Base-by-base conservation (phyloP, 2,888 invertebrate species). In the Apotomis turbidana region DNA sequence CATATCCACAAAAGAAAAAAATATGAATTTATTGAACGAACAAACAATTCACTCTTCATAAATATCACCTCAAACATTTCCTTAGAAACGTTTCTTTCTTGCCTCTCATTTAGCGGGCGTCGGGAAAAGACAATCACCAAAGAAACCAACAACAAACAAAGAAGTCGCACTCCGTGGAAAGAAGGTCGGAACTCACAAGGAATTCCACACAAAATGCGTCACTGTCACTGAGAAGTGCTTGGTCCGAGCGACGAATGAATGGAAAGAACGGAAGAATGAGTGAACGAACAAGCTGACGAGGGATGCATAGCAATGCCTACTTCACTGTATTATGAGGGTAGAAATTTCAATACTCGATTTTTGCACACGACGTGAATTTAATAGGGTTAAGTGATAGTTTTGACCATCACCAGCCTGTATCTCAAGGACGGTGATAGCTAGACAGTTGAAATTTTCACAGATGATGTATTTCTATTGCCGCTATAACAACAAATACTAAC, bases 61-160 rank as follows among this genome's bases (percentile, higher is more conserved):
- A 66, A 57, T 57, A 46, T 57, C 44, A 57, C 27, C 55, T 36
- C 8, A 68, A n/a, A 52, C 54, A 54, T 58, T 70, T 70, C 51
- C 44, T 51, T 27, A 70, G 49, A 49, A 68, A 51, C 57, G 52
- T 54, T 61, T 54, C 55, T 58, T 57, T 66, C 60, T 38, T 41
- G 52, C n/a, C 49, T 71, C 54, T 67, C 61, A 68, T 68, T 68
- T 67, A 38, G 66, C 66, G 15, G 60, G 62, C 71, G 71, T 61
- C 41, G 61, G 44, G 41, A 59, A 68, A 68, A 64, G 70, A 70
- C 71, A 57, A 71, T 68, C 68, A 62, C 52, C 63, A 68, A 68
- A 68, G 62, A 68, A 68, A 62, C 61, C 61, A 62, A 68, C 66
- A 66, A 63, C 71, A 72, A 72, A 64, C 57, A 70, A 70, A 70